Evolutionary conservation across 2,797 vertebrate species (phyloP), one percentile per base, ranked within the genome.

Genomic region (Australoheros facetus): DNA sequence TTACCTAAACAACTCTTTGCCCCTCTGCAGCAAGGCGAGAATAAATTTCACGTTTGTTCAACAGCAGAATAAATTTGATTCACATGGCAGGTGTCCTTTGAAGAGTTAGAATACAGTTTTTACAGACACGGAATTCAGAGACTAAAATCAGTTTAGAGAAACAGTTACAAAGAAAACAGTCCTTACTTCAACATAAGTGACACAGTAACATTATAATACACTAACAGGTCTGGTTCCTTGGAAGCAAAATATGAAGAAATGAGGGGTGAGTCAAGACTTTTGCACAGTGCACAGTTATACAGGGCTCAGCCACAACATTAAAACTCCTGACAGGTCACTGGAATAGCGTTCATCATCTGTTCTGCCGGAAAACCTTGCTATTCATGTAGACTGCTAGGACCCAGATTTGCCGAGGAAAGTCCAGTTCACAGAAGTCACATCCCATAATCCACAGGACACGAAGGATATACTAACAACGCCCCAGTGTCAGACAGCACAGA

Each of bases 31-130:
- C 26, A 77, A 37, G 17, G 58, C 17, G 3, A 78, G 12, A 69
- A 77, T 56, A 55, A 74, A 54, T 66, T 66, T 66, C 42, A 30
- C 28, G 23, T 66, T 66, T 66, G 16, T 30, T 70, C 55, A 57
- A 39, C 12, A 9, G 62, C 30, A 56, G 19, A 55, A 54, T 70
- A 21, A 62, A 64, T 76, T 10, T 42, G 16, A 14, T 23, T 78
- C 71, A 17, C 54, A 39, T 19, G 37, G n/a, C 13, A 48, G 32
- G n/a, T 73, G 51, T 21, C 26, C 23, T 48, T 64, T 21, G 23
- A 79, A 66, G 48, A 26, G 26, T 74, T 79, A 45, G 19, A 80
- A 39, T 58, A 2, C 5, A 37, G 12, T 54, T 56, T 73, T 73
- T 56, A 75, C 30, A 66, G 21, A 3, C 37, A 45, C 11, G 10